phyloP scores from a whole-genome alignment of 2,797 vertebrate genomes.

The Aeoliscus strigatus region DNA sequence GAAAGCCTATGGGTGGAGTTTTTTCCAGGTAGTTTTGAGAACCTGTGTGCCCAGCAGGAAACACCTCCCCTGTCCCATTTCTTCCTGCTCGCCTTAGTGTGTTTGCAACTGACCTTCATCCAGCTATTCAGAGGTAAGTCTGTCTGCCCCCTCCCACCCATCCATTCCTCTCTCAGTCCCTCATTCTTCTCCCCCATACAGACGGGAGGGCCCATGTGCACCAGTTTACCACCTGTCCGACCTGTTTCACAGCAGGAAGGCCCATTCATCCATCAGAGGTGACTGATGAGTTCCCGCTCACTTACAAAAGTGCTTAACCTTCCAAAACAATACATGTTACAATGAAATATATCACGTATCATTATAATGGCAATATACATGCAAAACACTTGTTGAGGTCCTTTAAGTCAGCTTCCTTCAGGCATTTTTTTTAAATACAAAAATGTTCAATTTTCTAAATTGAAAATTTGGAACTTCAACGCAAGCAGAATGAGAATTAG shows the following conservation, averaged over 20 bases:
- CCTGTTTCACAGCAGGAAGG: slow-evolving; percentile 57
- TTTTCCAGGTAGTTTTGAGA: slow-evolving; percentile 26
- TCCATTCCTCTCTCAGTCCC: slow-evolving; percentile 16
- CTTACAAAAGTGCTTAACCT: no score
- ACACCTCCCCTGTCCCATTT: slow-evolving; percentile 8
- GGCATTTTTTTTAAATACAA: no score
- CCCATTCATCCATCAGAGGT: no score
- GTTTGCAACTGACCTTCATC: slow-evolving; percentile 23
- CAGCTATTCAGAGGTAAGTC: slow-evolving; percentile 22
- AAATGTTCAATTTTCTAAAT: no score
- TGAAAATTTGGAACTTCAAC: no score
- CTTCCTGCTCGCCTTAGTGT: slow-evolving; percentile 6
- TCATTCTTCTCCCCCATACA: slow-evolving; percentile 36
- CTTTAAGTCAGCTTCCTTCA: no score
- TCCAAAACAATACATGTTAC: no score
- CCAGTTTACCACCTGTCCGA: slow-evolving; percentile 50
- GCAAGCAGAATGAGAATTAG: no score
- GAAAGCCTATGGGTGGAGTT: slow-evolving; percentile 27
- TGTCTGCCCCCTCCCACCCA: not conserved
- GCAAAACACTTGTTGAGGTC: no score
- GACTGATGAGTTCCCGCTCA: no score
- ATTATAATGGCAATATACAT: no score
- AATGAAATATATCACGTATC: no score
- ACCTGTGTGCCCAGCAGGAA: slow-evolving; percentile 22
- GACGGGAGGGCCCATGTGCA: slow-evolving; percentile 28